These are phyloP conservation scores for Astropecten irregularis DNA, from an alignment of 53 echinoderm and acorn worm genomes.

Conservation along the genomic window DNA sequence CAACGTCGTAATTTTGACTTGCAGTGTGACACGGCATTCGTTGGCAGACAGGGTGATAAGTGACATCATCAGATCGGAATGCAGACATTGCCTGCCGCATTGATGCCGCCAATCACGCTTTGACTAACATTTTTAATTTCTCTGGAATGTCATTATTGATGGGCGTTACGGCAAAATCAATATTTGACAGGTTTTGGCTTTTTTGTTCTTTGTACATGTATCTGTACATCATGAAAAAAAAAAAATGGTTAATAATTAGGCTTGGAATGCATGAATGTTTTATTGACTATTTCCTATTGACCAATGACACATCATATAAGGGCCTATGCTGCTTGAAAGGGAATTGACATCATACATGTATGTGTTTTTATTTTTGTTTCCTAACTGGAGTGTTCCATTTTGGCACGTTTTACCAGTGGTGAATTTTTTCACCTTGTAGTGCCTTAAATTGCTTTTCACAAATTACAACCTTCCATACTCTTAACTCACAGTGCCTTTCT, in stretches of 20 bases:
- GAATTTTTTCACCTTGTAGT: not conserved
- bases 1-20: too few species aligned
- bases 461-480: too few species aligned
- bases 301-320: too few species aligned
- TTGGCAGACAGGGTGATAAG: not conserved
- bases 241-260: too few species aligned
- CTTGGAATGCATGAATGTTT: too few species aligned
- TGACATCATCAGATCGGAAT: slow-evolving; percentile 24
- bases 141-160: not conserved
- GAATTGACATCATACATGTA: too few species aligned
- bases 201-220: not conserved
- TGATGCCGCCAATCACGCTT: not conserved
- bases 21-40: not conserved
- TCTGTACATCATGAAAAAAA: too few species aligned
- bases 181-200: not conserved
- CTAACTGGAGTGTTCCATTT: not conserved
- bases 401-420: not conserved
- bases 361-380: too few species aligned
- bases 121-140: not conserved
- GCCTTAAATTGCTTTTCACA: not conserved
- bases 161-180: not conserved
- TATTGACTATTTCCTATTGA: too few species aligned
- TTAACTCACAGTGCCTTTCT: too few species aligned
- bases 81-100: not conserved
- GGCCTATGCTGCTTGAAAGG: too few species aligned